These are phyloP conservation scores for Limnephilus auricula DNA, from an alignment of 2,888 invertebrate genomes.

Conservation along the genomic window DNA sequence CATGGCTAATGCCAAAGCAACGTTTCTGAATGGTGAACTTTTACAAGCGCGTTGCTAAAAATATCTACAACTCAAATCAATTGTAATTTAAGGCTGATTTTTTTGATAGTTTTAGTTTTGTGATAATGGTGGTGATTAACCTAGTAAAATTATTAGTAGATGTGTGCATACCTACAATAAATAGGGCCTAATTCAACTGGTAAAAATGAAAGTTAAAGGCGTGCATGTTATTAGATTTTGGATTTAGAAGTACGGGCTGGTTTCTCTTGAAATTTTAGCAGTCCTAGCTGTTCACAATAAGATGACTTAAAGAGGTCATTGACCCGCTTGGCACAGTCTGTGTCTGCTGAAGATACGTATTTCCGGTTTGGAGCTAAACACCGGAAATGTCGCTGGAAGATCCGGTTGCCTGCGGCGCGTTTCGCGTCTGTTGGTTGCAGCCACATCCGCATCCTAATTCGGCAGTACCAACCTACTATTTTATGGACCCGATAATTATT, in stretches of 20 bases:
- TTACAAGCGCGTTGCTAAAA: no score
- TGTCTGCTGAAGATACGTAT: constrained; percentile 19
- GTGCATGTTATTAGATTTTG: neutral
- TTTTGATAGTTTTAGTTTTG: no score
- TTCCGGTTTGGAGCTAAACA: constrained; percentile 44
- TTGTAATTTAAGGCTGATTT: neutral
- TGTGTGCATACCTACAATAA: no score
- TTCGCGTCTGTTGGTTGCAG: constrained; percentile 50
- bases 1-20: neutral
- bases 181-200: neutral
- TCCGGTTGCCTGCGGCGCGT: constrained; percentile 44
- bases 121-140: no score
- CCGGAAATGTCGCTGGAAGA: constrained; percentile 53
- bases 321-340: constrained; percentile 43
- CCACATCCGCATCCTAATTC: constrained; percentile 18
- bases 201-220: neutral
- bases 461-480: neutral
- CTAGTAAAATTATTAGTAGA: no score
- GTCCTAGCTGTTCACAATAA: neutral
- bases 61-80: neutral
- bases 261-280: neutral
- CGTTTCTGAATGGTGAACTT: no score
- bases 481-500: neutral
- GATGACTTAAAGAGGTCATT: neutral
- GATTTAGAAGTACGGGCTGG: neutral